These are phyloP conservation scores for Onchidella celtica DNA, from an alignment of 2,888 invertebrate species.

Conservation along the genomic window DNA sequence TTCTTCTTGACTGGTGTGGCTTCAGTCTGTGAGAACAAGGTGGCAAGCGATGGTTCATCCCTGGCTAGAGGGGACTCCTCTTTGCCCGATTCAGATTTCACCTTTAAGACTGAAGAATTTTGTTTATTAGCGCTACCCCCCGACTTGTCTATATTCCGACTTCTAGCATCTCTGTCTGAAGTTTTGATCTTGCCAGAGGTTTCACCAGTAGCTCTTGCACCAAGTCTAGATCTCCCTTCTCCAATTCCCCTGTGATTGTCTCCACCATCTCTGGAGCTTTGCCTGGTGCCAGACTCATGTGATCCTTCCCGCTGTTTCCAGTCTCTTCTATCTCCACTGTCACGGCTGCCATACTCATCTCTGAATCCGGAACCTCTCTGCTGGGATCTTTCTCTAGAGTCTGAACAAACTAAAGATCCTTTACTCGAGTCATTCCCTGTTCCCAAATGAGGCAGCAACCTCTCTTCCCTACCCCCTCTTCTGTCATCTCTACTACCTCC, in stretches of 20 bases:
- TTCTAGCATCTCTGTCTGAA: background rate
- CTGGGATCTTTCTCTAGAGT: slow-evolving; percentile 18
- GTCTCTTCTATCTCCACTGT: slow-evolving; percentile 19
- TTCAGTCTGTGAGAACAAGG: slow-evolving; percentile 42
- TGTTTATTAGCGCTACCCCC: background rate
- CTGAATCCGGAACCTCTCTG: slow-evolving; percentile 28
- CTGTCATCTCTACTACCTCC: slow-evolving; percentile 24
- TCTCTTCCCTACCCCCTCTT: slow-evolving; percentile 14
- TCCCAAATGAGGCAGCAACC: background rate
- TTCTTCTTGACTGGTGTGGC: slow-evolving; percentile 22
- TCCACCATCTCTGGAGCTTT: background rate
- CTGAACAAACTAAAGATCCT: slow-evolving; percentile 2
- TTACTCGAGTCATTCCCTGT: background rate
- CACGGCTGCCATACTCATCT: slow-evolving; percentile 13
- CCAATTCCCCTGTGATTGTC: background rate
- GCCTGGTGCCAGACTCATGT: background rate
- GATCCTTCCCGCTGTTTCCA: slow-evolving; percentile 39
- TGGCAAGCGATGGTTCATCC: slow-evolving; percentile 42
- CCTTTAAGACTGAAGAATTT: background rate
- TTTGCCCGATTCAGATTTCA: background rate
- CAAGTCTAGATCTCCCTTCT: background rate
- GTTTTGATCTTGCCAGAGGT: background rate
- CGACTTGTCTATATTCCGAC: slow-evolving; percentile 1
- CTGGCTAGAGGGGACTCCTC: slow-evolving; percentile 39
- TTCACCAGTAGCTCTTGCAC: background rate